phyloP scores from a whole-genome alignment of 92 coral and sea anemone genomes.

The Parazoanthus swiftii region DNA sequence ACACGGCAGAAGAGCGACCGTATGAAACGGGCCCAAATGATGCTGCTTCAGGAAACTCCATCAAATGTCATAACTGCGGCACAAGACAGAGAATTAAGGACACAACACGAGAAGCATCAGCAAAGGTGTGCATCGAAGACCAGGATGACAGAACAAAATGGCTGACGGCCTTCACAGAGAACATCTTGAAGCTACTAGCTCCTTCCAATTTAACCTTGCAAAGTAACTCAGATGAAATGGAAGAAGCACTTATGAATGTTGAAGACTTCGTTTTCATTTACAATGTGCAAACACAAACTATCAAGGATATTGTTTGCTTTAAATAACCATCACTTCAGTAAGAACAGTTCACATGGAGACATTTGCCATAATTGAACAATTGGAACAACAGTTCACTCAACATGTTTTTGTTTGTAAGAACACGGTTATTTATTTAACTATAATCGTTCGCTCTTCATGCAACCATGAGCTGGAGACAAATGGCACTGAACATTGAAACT shows the following conservation, averaged over 20 bases:
- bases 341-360: not conserved
- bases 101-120: constrained; percentile 23
- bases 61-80: constrained; percentile 26
- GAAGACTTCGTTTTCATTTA: constrained; percentile 14
- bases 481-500: no score
- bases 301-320: constrained; percentile 25
- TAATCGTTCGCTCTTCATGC: no score
- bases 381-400: not conserved
- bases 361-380: not conserved
- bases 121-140: not conserved
- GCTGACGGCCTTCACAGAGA: constrained; percentile 20
- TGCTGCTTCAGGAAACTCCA: constrained; percentile 16
- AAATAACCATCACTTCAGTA: constrained; percentile 17
- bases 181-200: constrained; percentile 4
- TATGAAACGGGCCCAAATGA: not conserved
- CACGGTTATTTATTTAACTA: no score
- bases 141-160: not conserved
- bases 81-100: constrained; percentile 9
- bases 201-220: constrained; percentile 25
- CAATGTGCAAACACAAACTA: constrained; percentile 30
- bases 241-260: constrained; percentile 35
- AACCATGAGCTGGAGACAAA: no score
- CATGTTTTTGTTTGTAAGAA: not conserved
- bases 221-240: constrained; percentile 26
- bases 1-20: no score